Conservation (phyloP, 2,113 vertebrate species). For the Zosterops lateralis region DNA sequence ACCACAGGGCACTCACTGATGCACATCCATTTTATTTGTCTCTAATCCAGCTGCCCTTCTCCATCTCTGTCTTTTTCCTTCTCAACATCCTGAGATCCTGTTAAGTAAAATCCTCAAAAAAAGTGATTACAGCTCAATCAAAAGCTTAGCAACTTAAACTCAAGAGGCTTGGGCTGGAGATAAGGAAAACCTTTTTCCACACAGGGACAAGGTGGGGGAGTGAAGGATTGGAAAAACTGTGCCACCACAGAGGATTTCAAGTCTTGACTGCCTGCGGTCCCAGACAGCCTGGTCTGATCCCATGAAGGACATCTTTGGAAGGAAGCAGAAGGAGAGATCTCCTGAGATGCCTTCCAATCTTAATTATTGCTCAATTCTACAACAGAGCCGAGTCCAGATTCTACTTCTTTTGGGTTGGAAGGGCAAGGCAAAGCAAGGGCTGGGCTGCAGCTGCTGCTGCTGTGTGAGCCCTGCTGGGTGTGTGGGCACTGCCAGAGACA, state of each 20-base stretch:
- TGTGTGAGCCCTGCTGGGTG: too few relatives aligned
- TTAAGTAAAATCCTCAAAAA: not conserved
- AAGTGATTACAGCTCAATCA: not conserved
- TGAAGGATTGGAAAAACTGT: accelerated
- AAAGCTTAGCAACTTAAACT: not conserved
- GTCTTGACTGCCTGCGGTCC: not conserved
- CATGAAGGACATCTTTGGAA: not conserved
- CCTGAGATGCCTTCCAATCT: not conserved
- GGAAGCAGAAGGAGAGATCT: not conserved
- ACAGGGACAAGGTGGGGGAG: not conserved
- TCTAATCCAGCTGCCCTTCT: not conserved
- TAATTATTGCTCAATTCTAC: not conserved
- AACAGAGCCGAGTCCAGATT: too few relatives aligned
- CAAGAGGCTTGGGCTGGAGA: not conserved
- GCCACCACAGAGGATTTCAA: not conserved
- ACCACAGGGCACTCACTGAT: not conserved
- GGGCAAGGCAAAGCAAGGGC: not conserved
- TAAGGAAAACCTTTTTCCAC: not conserved
- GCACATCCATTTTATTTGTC: not conserved
- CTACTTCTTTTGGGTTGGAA: not conserved
- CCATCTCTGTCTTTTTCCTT: not conserved
- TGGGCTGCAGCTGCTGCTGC: not conserved
- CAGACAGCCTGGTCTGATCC: not conserved
- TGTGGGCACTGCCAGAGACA: too few relatives aligned
- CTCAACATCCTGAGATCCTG: not conserved